phyloP scores from a whole-genome alignment of 2,888 invertebrate genomes.

The Tiliacea aurago region DNA sequence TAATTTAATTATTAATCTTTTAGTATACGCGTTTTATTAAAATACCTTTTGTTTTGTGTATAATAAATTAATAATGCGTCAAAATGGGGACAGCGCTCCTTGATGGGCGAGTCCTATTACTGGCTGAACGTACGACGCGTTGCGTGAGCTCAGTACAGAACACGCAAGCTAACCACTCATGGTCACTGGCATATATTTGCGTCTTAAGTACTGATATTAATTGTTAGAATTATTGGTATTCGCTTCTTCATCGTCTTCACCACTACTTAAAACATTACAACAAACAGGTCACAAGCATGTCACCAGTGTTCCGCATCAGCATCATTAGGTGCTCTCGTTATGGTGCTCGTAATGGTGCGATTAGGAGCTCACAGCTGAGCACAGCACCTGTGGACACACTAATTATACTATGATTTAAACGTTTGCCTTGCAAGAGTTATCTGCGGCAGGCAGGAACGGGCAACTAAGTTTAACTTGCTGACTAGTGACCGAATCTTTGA shows the following conservation, averaged over 20 bases:
- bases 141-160: too few relatives aligned
- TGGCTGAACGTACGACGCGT: too few relatives aligned
- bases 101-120: too few relatives aligned
- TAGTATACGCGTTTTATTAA: too few relatives aligned
- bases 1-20: too few relatives aligned
- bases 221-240: too few relatives aligned
- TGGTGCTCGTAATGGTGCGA: conserved; percentile 45
- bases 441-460: not conserved
- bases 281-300: not conserved
- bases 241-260: not conserved
- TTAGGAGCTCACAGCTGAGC: conserved; percentile 45
- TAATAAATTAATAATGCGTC: too few relatives aligned
- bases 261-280: not conserved
- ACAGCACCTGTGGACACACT: conserved; percentile 46
- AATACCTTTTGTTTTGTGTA: too few relatives aligned
- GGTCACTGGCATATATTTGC: too few relatives aligned
- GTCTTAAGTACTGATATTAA: too few relatives aligned
- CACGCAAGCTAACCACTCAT: too few relatives aligned
- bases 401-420: conserved; percentile 50
- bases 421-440: conserved; percentile 44
- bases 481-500: not conserved
- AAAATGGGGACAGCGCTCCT: too few relatives aligned
- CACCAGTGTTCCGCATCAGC: conserved; percentile 24
- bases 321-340: conserved; percentile 41
- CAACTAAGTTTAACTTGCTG: not conserved